A percentile compares a stretch with the other conserved stretches of the same genome.
Evolutionary conservation across 2,888 invertebrate genomes (phyloP).

Genomic region (Andricus curvator): DNA sequence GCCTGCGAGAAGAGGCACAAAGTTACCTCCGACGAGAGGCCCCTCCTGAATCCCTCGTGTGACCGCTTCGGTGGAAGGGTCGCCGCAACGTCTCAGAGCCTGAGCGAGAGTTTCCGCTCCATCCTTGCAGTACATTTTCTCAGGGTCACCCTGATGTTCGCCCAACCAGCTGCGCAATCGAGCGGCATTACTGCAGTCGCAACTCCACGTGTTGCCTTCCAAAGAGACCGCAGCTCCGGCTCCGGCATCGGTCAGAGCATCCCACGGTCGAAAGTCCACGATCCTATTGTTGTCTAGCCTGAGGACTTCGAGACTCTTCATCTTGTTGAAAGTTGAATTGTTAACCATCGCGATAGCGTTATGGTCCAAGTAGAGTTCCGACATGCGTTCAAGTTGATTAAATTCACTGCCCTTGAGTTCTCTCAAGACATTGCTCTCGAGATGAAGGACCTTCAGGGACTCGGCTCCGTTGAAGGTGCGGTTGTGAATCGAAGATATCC

Average conservation of each 20-base stretch:
- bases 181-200: conserved; percentile 87
- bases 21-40: conserved; percentile 85
- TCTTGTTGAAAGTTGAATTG: conserved; percentile 87
- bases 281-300: conserved; percentile 89
- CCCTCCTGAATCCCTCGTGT: conserved; percentile 84
- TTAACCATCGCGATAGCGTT: conserved; percentile 87
- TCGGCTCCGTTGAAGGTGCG: conserved; percentile 90
- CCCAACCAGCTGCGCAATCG: conserved; percentile 86
- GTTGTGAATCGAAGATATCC: conserved; percentile 87
- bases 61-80: conserved; percentile 85
- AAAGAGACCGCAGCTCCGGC: conserved; percentile 84
- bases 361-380: conserved; percentile 87
- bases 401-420: conserved; percentile 89
- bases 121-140: conserved; percentile 85
- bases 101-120: conserved; percentile 80
- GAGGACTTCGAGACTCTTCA: conserved; percentile 86
- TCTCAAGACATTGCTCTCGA: conserved; percentile 87
- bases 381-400: conserved; percentile 86
- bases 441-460: conserved; percentile 86
- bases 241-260: conserved; percentile 80
- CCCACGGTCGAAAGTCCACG: conserved; percentile 87
- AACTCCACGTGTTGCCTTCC: conserved; percentile 91
- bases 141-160: conserved; percentile 84
- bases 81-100: conserved; percentile 82
- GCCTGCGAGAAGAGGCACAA: conserved; percentile 87